Base-by-base conservation (phyloP, 2,113 vertebrate species). In the Gallinago media region DNA sequence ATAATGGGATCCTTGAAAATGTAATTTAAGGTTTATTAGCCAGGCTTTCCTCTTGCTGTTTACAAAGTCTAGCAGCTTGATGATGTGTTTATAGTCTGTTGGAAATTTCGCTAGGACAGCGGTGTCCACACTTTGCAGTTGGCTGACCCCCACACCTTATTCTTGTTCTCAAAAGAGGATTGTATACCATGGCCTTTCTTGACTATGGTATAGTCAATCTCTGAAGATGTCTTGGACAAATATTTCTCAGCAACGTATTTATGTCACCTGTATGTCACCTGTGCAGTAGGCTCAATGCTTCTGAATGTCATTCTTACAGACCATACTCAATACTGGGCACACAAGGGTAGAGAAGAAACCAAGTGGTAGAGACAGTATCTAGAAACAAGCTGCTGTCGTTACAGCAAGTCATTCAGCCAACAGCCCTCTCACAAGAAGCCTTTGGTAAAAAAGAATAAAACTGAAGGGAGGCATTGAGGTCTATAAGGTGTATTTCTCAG, bases 221-320 rank as follows among this genome's bases (percentile, higher is more conserved):
- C 49, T 80, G 36, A 46, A n/a, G 4, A 2, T 26, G 12, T 25
- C 21, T 67, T n/a, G 31, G 11, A 49, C 23, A 59, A 31, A 42
- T 54, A 63, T 26, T 75, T 59, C 25, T 72, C 54, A 46, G 19
- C 9, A 91, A 74, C 4, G 11, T 62, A 21, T 67, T 75, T 63
- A 50, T 63, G 83, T 61, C 44, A 76, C 38, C 12, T 12, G 17
- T n/a, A 27, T 47, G 5, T 34, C 6, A 2, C 7, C n/a, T 66
- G 4, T 49, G 62, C 31, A 5, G 2, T 13, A 79, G 12, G 54
- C 8, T 80, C 52, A 32, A 21, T 5, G 7, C 46, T 83, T 56
- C 36, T 6, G 1, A 46, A 74, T 0, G 0, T 22, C 19, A 11
- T 32, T 15, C 8, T n/a, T 42, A 79, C 23, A 17, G n/a, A 67